These are phyloP conservation scores for Rotaria magnacalcarata DNA, from an alignment of 2,888 invertebrate genomes.

Conservation along the genomic window DNA sequence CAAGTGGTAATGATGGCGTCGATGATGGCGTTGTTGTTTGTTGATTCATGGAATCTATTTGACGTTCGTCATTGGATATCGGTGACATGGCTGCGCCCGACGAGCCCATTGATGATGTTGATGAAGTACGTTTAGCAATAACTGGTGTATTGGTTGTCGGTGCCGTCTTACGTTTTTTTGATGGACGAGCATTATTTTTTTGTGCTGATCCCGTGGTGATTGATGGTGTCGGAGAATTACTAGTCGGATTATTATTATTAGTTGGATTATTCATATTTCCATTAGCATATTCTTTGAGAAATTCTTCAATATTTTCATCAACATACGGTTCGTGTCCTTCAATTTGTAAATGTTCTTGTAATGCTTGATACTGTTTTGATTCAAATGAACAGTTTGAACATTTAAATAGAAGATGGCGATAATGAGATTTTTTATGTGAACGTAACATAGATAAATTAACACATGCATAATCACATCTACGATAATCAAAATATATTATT, in stretches of 20 bases:
- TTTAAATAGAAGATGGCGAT: slow-evolving; percentile 38
- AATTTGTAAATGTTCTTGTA: slow-evolving; percentile 42
- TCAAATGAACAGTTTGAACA: slow-evolving; percentile 44
- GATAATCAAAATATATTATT: neutral
- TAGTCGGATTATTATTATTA: neutral
- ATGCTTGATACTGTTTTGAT: slow-evolving; percentile 44
- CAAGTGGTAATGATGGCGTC: neutral
- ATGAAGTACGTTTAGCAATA: neutral
- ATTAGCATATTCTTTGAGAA: slow-evolving; percentile 24
- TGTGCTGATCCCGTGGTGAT: neutral
- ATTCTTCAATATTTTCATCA: slow-evolving; percentile 24
- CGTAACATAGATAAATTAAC: slow-evolving; percentile 99
- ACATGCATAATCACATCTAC: slow-evolving; percentile 62
- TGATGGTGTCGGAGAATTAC: neutral
- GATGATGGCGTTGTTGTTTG: neutral
- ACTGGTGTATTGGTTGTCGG: neutral
- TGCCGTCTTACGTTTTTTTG: neutral
- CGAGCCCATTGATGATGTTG: neutral
- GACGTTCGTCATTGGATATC: neutral
- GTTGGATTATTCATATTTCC: neutral
- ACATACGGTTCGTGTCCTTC: slow-evolving; percentile 25
- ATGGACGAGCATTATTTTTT: neutral
- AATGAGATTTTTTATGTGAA: slow-evolving; percentile 89
- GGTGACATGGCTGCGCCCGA: neutral
- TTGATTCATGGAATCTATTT: neutral